These are phyloP conservation scores for Oryzias celebensis DNA, from an alignment of 2,113 vertebrate species.

Conservation along the genomic window DNA sequence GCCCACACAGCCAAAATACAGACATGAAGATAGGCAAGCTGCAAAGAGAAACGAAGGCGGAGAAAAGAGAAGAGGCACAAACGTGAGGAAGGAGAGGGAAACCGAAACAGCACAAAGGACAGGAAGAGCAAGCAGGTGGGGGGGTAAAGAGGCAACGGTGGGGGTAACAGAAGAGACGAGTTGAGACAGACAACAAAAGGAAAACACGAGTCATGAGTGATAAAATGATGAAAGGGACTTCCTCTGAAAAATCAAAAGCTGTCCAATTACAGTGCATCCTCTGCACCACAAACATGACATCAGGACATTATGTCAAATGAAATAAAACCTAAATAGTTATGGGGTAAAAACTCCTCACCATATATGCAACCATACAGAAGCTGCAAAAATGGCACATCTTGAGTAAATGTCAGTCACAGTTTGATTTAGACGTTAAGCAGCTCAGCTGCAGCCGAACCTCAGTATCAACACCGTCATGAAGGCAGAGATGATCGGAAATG, in stretches of 20 bases:
- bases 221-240: constrained; percentile 62
- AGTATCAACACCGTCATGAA: background rate
- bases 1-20: constrained; percentile 71
- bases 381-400: background rate
- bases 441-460: background rate
- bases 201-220: constrained; percentile 50
- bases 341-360: background rate
- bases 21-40: constrained; percentile 65
- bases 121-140: constrained; percentile 6
- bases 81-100: background rate
- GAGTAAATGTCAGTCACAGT: background rate
- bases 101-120: background rate
- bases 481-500: too few species aligned
- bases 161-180: constrained; percentile 19
- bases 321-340: background rate
- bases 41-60: constrained; percentile 51
- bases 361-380: background rate
- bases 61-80: constrained; percentile 15
- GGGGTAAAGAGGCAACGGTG: background rate
- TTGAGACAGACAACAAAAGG: constrained; percentile 33
- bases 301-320: constrained; percentile 18
- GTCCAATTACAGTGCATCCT: constrained; percentile 57
- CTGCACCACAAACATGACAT: constrained; percentile 10
- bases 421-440: background rate
- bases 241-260: constrained; percentile 63